Conservation (phyloP, 2,113 vertebrate genomes). For the Mirza zaza region DNA sequence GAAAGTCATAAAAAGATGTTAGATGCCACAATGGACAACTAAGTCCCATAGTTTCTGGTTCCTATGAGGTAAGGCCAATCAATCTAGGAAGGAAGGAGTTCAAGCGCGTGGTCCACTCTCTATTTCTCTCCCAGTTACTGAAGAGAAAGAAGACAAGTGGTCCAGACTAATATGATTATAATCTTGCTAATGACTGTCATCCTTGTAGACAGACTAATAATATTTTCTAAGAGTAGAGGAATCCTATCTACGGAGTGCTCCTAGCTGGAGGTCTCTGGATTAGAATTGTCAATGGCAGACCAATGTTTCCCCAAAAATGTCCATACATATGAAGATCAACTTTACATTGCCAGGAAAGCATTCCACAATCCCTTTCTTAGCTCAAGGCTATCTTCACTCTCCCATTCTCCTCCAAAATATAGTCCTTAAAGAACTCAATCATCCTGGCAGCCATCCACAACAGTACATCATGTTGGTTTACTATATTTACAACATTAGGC, state of each 20-base stretch:
- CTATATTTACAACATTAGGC: not conserved
- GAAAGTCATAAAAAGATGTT: not conserved
- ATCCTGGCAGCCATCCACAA: not conserved
- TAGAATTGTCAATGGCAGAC: not conserved
- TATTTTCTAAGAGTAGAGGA: not conserved
- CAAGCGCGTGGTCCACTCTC: not conserved
- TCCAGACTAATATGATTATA: not conserved
- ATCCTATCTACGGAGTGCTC: not conserved
- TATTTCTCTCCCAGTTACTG: not conserved
- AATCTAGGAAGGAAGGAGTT: not conserved
- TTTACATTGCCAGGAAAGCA: not conserved
- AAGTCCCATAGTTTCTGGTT: not conserved
- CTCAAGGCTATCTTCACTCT: not conserved
- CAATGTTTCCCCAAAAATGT: not conserved
- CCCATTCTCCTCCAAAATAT: not conserved
- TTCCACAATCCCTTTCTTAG: not conserved
- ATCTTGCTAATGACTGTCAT: not conserved
- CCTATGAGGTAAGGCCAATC: not conserved
- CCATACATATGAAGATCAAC: not conserved
- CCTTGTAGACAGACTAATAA: not conserved
- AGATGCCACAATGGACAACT: not conserved
- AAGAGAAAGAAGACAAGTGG: not conserved
- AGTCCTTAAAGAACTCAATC: not conserved
- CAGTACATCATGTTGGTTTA: not conserved
- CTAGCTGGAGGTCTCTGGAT: not conserved